Evolutionary conservation across 1,140 invertebrate species (phyloP).

Genomic region (Bemisia tabaci): DNA sequence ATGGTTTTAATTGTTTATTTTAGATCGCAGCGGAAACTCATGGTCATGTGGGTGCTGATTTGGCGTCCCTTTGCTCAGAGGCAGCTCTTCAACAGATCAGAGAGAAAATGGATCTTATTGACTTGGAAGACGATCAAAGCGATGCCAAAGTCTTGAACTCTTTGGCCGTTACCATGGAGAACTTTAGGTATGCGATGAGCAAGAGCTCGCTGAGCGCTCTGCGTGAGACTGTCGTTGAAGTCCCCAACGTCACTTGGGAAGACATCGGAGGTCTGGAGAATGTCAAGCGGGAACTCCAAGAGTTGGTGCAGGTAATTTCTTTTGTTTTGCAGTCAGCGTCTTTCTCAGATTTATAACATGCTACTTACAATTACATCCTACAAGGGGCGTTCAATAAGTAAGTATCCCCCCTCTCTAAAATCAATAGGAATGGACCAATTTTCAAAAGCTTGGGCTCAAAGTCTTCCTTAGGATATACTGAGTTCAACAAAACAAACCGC

Average conservation of each 20-base stretch:
- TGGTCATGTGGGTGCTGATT: constrained; percentile 96
- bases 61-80: constrained; percentile 97
- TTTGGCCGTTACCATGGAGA: constrained; percentile 93
- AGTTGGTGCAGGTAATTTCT: constrained; percentile 64
- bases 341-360: too few species aligned
- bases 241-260: constrained; percentile 93
- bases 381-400: too few species aligned
- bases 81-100: constrained; percentile 99
- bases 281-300: constrained; percentile 95
- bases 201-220: constrained; percentile 96
- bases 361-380: too few species aligned
- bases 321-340: not conserved
- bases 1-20: constrained; percentile 17
- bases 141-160: constrained; percentile 96
- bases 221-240: constrained; percentile 95
- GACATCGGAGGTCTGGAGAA: constrained; percentile 95
- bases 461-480: too few species aligned
- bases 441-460: too few species aligned
- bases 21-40: constrained; percentile 96
- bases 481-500: too few species aligned
- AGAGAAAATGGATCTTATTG: constrained; percentile 99
- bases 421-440: too few species aligned
- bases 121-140: constrained; percentile 97
- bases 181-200: constrained; percentile 97
- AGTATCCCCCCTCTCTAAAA: too few species aligned